Evolutionary conservation across 2,888 invertebrate species (phyloP).

Genomic region (Galerucella nymphaeae): DNA sequence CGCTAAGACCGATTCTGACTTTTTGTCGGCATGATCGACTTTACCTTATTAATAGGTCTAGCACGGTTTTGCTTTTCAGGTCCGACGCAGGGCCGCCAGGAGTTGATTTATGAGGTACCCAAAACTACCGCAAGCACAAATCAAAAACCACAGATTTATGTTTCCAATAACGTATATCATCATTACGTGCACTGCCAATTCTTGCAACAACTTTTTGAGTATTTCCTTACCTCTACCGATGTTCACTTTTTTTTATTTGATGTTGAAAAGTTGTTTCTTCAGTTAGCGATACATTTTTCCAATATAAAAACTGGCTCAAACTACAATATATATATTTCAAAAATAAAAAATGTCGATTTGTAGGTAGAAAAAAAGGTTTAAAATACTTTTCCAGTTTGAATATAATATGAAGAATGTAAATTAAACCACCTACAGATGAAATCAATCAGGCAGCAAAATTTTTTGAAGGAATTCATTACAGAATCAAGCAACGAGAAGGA

Average conservation of each 20-base stretch:
- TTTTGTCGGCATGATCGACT: conserved; percentile 9
- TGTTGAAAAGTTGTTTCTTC: conserved; percentile 17
- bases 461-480: too few relatives aligned
- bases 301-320: too few relatives aligned
- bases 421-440: too few relatives aligned
- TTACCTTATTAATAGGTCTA: conserved; percentile 26
- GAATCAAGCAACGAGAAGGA: too few relatives aligned
- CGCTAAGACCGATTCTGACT: neutral
- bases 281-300: neutral
- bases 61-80: conserved; percentile 29
- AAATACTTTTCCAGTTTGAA: too few relatives aligned
- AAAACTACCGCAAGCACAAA: conserved; percentile 61
- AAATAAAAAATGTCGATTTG: too few relatives aligned
- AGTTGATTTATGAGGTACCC: conserved; percentile 60
- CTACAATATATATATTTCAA: too few relatives aligned
- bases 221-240: conserved; percentile 48
- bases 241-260: conserved; percentile 19
- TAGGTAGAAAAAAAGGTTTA: too few relatives aligned
- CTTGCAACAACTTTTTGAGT: conserved; percentile 46
- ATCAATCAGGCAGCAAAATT: too few relatives aligned
- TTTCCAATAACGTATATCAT: conserved; percentile 62
- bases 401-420: too few relatives aligned
- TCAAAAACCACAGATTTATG: conserved; percentile 60
- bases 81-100: conserved; percentile 26
- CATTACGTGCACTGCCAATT: conserved; percentile 51